phyloP scores from a whole-genome alignment of 1,140 invertebrate genomes.

The Potamilus streckersoni region DNA sequence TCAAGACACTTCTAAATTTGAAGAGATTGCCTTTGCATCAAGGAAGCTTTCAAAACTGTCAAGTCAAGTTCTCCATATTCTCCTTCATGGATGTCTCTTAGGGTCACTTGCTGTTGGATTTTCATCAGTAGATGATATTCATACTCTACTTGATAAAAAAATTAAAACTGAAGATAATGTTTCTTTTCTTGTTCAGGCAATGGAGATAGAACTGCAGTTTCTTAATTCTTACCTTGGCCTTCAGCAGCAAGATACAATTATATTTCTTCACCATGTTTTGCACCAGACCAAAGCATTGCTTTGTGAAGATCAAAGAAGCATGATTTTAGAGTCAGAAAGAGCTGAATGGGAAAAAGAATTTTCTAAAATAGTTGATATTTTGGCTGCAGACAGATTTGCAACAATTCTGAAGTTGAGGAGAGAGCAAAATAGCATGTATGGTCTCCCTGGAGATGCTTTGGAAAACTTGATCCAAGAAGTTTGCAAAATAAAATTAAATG shows the following conservation, averaged over 20 bases:
- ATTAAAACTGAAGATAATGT: not conserved
- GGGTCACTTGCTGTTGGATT: slow-evolving; percentile 11
- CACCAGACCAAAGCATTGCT: not conserved
- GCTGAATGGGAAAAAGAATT: slow-evolving; percentile 9
- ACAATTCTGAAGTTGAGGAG: not conserved
- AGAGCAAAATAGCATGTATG: slow-evolving; percentile 1
- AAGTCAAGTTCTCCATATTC: not conserved
- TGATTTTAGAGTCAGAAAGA: too few species aligned
- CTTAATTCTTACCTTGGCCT: not conserved
- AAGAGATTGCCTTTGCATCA: not conserved
- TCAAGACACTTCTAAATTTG: not conserved
- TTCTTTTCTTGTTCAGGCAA: not conserved
- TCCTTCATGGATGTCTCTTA: slow-evolving; percentile 3
- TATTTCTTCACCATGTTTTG: slow-evolving; percentile 8
- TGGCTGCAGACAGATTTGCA: not conserved
- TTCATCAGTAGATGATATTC: not conserved
- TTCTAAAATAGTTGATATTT: not conserved
- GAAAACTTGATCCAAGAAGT: slow-evolving; percentile 10
- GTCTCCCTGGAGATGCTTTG: not conserved
- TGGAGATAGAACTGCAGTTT: slow-evolving; percentile 1
- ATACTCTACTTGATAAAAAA: not conserved
- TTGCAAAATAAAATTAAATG: not conserved
- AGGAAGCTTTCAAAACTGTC: not conserved
- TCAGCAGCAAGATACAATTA: slow-evolving; percentile 2
- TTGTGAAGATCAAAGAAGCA: too few species aligned